Conservation (phyloP, 1,140 invertebrate genomes). For the Leguminivora glycinivorella region DNA sequence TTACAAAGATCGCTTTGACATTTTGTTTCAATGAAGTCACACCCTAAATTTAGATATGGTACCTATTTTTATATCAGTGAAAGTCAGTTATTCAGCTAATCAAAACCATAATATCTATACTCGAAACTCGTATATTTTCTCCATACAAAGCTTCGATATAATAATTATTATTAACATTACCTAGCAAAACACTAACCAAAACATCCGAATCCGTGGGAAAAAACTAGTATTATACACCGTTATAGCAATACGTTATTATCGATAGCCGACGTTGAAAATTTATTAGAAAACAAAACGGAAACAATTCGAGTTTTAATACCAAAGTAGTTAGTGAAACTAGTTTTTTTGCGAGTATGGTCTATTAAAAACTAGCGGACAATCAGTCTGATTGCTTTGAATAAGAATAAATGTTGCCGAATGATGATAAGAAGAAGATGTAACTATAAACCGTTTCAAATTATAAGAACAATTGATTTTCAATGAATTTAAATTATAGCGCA, state of each 20-base stretch:
- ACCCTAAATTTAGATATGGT: too few relatives aligned
- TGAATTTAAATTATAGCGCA: too few relatives aligned
- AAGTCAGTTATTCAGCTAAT: too few relatives aligned
- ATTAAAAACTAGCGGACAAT: not conserved
- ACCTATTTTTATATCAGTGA: too few relatives aligned
- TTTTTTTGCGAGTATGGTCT: slow-evolving; percentile 1
- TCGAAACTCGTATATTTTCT: too few relatives aligned
- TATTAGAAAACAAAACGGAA: slow-evolving; percentile 16
- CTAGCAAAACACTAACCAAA: not conserved
- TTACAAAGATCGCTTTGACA: too few relatives aligned
- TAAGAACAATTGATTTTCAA: too few relatives aligned
- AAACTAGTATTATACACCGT: not conserved
- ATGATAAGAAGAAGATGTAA: too few relatives aligned
- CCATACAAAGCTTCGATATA: not conserved
- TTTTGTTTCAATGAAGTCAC: too few relatives aligned
- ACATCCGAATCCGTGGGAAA: not conserved
- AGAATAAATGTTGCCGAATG: not conserved
- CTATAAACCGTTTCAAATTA: too few relatives aligned
- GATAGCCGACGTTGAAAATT: slow-evolving; percentile 16
- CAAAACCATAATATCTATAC: too few relatives aligned
- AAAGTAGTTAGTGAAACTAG: slow-evolving; percentile 19
- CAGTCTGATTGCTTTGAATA: not conserved
- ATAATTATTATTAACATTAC: not conserved
- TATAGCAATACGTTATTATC: not conserved
- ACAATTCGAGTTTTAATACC: slow-evolving; percentile 13